Base-by-base conservation (phyloP, 1,140 invertebrate species). In the Drosophila varians region DNA sequence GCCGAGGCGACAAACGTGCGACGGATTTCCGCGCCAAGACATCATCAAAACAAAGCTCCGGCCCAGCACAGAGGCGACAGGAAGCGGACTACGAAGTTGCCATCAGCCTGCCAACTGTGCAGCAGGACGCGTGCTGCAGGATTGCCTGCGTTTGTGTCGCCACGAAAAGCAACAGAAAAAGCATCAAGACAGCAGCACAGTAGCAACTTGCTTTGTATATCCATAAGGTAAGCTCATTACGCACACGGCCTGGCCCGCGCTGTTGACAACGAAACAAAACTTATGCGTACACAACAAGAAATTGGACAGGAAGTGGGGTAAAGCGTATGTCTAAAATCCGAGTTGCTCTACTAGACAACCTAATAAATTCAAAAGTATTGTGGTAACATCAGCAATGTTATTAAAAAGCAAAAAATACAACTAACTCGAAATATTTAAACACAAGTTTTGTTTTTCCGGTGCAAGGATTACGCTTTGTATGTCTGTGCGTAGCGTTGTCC, bases 171-270 rank as follows among this genome's bases (percentile, higher is more conserved):
- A 68, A 14, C 38, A 43, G 9, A 21, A 52, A 28, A 54, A 71
- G 12, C 56, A 58, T 34, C 31, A 58, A 36, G 25, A 34, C 46
- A 74, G 28, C 38, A 69, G 31, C 64, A 46, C 31, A 68, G 47
- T 43, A 66, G 12, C 58, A 55, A 57, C 66, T 76, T 49, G 57
- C 62, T 74, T 74, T 78, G 60, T 78, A 75, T 79, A 76, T 86
- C 66, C 57, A 76, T 76, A 86, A 84, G 80, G 80, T 84, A 84
- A 84, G 80, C 80, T 84, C 80, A 86, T 84, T 84, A 84, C 76
- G 72, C 54, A 31, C 55, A 66, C 66, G 65, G 80, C 34, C 77
- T 56, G 60, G 57, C 16, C 52, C 31, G 60, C 45, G 45, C 74
- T 77, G 76, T 56, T 75, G 79, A 68, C 80, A 84, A 62, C 64